phyloP scores from a whole-genome alignment of 2,888 invertebrate species.

The Drosophila tanythrix region DNA sequence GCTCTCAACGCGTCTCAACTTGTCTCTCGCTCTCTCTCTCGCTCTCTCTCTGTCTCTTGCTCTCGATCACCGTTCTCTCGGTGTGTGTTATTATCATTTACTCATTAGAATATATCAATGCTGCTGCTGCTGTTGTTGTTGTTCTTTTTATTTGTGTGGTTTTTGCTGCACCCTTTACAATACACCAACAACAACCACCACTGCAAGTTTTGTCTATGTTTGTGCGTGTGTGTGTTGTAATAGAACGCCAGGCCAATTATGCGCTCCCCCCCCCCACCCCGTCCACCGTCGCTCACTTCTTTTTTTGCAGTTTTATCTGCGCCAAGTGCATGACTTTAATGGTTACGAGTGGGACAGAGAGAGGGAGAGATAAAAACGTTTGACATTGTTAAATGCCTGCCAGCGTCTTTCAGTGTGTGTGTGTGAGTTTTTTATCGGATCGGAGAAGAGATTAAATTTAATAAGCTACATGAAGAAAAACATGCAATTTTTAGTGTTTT shows the following conservation, averaged over 20 bases:
- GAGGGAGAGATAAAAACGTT: conserved; percentile 29
- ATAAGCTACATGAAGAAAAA: neutral
- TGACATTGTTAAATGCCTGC: conserved; percentile 68
- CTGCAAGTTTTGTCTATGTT: conserved; percentile 22
- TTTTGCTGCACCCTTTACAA: conserved; percentile 27
- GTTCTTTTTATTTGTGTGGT: conserved; percentile 10
- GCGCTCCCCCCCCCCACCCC: neutral
- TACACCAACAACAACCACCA: conserved; percentile 11
- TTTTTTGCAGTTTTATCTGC: conserved; percentile 66
- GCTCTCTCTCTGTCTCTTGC: neutral
- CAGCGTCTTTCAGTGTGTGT: conserved; percentile 12
- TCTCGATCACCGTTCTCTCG: neutral
- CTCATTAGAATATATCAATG: conserved; percentile 40
- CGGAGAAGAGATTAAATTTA: neutral
- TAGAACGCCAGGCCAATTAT: conserved; percentile 51
- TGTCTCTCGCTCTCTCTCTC: neutral
- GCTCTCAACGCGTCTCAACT: neutral
- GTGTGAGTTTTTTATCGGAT: neutral
- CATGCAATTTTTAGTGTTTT: neutral
- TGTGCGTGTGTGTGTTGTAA: conserved; percentile 33
- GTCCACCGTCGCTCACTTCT: conserved; percentile 12
- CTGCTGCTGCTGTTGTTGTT: conserved; percentile 17
- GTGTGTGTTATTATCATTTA: conserved; percentile 44
- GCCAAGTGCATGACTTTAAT: conserved; percentile 78
- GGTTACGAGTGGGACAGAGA: conserved; percentile 29